A percentile compares a stretch with the other conserved stretches of the same genome.
phyloP scores from a whole-genome alignment of 2,113 vertebrate genomes.

The Carlito syrichta region DNA sequence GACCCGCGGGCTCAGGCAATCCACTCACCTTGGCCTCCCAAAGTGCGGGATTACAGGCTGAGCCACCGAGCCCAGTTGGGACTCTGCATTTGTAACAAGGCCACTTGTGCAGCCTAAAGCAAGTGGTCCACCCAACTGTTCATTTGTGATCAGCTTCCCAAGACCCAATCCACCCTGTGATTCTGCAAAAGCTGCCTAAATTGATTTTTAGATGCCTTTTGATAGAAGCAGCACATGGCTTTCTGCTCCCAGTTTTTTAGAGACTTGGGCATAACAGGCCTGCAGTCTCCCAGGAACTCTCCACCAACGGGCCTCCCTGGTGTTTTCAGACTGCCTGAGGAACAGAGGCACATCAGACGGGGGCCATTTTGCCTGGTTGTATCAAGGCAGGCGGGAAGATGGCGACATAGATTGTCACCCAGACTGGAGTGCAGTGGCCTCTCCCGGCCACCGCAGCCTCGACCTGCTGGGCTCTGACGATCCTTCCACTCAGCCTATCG shows the following conservation, averaged over 20 bases:
- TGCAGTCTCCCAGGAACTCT: background rate
- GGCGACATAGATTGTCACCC: too few relatives aligned
- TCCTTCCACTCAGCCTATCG: too few relatives aligned
- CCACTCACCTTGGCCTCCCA: too few relatives aligned
- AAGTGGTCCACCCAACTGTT: background rate
- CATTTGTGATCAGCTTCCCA: background rate
- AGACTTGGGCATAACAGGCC: too few relatives aligned
- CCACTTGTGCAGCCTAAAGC: background rate
- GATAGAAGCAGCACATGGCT: background rate
- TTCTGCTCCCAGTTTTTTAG: background rate
- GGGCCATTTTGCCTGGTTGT: background rate
- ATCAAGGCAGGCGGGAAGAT: background rate
- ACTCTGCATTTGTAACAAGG: background rate
- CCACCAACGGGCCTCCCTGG: background rate
- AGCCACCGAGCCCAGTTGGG: too few relatives aligned
- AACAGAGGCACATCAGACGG: rapidly evolving
- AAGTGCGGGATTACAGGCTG: too few relatives aligned
- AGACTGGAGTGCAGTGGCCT: too few relatives aligned
- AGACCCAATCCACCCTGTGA: background rate
- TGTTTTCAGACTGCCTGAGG: background rate
- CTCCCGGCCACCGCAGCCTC: too few relatives aligned
- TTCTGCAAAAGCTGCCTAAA: background rate
- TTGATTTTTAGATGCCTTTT: background rate
- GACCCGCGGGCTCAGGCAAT: too few relatives aligned
- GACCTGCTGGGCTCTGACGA: too few relatives aligned